Percentiles rank a stretch among this genome's conserved stretches.
These are phyloP conservation scores for Cephonodes hylas DNA, from an alignment of 2,888 invertebrate genomes.

Conservation along the genomic window DNA sequence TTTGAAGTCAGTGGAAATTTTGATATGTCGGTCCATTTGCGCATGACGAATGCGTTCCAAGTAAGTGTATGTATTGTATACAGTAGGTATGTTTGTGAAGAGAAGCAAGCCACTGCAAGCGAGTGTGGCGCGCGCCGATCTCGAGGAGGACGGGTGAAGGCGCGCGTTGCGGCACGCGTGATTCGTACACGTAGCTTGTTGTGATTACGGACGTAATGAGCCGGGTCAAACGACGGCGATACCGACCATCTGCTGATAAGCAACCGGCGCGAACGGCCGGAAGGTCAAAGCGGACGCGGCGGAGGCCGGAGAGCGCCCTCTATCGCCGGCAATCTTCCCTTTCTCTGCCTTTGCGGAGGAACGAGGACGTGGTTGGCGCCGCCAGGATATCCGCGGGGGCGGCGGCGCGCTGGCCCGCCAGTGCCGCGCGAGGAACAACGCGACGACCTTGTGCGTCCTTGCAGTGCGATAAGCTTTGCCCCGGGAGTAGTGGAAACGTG, in stretches of 20 bases:
- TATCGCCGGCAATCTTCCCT: neutral
- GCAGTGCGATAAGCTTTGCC: conserved; percentile 44
- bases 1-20: no score
- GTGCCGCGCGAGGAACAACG: conserved; percentile 31
- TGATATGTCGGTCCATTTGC: no score
- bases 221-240: conserved; percentile 19
- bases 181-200: conserved; percentile 17
- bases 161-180: conserved; percentile 18
- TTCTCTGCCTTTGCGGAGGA: neutral
- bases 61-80: no score
- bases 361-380: neutral
- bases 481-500: conserved; percentile 31
- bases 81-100: no score
- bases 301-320: no score
- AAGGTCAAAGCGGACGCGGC: conserved; percentile 44
- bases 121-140: neutral
- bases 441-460: conserved; percentile 72
- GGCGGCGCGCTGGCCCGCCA: conserved; percentile 1
- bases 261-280: conserved; percentile 6
- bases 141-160: neutral
- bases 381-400: neutral
- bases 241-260: conserved; percentile 18
- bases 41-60: no score
- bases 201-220: conserved; percentile 18
- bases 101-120: neutral